phyloP scores from a whole-genome alignment of 2,113 vertebrate genomes.

The Cephalophus harveyi region DNA sequence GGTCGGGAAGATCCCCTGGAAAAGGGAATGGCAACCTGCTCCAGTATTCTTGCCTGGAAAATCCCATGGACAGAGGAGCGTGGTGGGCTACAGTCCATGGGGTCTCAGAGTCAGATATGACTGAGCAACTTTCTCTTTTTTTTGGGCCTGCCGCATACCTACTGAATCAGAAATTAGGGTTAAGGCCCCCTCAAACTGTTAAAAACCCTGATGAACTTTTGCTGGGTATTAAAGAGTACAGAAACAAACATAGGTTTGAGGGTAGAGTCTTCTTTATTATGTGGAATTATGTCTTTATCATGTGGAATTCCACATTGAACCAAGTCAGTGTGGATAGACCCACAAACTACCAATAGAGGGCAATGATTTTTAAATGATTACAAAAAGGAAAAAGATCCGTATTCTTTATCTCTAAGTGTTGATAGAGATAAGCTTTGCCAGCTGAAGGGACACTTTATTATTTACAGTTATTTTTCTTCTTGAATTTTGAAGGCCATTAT shows the following conservation, averaged over 20 bases:
- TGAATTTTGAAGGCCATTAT: background rate
- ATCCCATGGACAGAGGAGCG: rapidly evolving
- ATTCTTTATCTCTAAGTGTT: background rate
- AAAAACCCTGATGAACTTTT: background rate
- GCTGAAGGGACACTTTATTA: background rate
- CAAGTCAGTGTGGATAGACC: background rate
- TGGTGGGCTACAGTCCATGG: background rate
- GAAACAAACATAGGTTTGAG: background rate
- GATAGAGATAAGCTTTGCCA: background rate
- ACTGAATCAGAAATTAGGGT: background rate
- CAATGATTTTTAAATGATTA: background rate
- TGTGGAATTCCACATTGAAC: background rate
- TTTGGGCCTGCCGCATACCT: background rate
- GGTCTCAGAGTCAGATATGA: background rate
- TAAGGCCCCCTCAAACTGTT: background rate
- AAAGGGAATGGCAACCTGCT: background rate
- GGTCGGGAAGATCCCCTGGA: background rate
- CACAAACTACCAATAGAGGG: background rate
- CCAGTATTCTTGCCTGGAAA: background rate
- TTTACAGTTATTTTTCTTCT: background rate
- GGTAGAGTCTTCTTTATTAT: background rate
- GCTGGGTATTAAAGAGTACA: background rate
- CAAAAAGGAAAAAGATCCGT: background rate
- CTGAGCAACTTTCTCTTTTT: background rate
- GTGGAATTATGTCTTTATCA: no score